Evolutionary conservation across 2,888 invertebrate genomes (phyloP).

Genomic region (Protonemura montana): DNA sequence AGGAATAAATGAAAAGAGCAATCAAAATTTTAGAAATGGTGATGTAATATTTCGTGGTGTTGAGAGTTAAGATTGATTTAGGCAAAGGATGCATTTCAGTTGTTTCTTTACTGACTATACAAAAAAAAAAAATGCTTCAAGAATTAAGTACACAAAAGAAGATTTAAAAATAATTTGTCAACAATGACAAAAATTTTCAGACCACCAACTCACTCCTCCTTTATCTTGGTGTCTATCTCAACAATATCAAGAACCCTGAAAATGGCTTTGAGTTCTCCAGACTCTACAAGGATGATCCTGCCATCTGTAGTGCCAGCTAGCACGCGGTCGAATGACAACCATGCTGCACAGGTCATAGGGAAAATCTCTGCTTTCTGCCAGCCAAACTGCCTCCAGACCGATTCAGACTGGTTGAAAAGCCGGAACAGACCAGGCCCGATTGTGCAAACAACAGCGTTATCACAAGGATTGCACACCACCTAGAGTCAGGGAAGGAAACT

Average conservation of each 20-base stretch:
- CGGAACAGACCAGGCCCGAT: conserved; percentile 72
- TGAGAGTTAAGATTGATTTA: too few relatives aligned
- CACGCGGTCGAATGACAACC: conserved; percentile 85
- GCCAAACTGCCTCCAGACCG: conserved; percentile 82
- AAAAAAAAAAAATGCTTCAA: too few relatives aligned
- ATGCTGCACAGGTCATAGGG: conserved; percentile 77
- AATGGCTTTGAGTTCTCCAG: conserved; percentile 79
- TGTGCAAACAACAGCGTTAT: conserved; percentile 76
- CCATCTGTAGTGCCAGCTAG: conserved; percentile 82
- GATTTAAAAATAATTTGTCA: too few relatives aligned
- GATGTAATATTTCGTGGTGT: too few relatives aligned
- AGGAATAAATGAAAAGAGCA: too few relatives aligned
- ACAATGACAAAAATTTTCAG: too few relatives aligned
- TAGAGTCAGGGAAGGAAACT: conserved; percentile 54
- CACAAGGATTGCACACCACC: conserved; percentile 71
- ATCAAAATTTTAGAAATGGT: too few relatives aligned
- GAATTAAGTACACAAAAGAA: neutral
- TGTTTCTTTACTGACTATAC: too few relatives aligned
- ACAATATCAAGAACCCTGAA: conserved; percentile 69
- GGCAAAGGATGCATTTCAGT: too few relatives aligned
- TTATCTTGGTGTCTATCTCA: conserved; percentile 69
- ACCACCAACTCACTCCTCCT: conserved; percentile 62
- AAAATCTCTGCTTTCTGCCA: conserved; percentile 83
- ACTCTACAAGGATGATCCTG: conserved; percentile 80
- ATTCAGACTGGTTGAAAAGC: conserved; percentile 78